Evolutionary conservation across 1,140 invertebrate species (phyloP).

Genomic region (Aporrectodea caliginosa): DNA sequence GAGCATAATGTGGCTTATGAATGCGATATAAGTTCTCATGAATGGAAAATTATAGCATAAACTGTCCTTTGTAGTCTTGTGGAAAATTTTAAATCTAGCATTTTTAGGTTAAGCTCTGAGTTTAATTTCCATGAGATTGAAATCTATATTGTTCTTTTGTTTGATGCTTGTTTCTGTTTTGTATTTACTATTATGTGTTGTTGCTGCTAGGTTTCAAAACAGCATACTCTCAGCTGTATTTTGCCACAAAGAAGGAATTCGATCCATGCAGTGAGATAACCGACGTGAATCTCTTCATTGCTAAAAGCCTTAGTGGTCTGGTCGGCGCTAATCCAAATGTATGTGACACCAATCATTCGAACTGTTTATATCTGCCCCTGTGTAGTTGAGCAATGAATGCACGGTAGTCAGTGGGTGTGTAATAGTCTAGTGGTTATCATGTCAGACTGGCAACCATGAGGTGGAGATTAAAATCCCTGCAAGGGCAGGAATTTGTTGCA

Average conservation of each 20-base stretch:
- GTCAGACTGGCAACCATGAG: not conserved
- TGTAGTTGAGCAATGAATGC: not conserved
- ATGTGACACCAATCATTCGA: too few relatives aligned
- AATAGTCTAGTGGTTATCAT: not conserved
- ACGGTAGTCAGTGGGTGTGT: not conserved
- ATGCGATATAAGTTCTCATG: not conserved
- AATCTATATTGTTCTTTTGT: not conserved
- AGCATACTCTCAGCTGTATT: constrained; percentile 79
- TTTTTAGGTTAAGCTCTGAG: not conserved
- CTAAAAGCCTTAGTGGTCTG: constrained; percentile 67
- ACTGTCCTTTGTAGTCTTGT: constrained; percentile 34
- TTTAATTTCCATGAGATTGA: not conserved
- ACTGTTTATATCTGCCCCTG: not conserved
- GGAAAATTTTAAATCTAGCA: constrained; percentile 53
- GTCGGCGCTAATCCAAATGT: constrained; percentile 48
- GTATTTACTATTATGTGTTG: not conserved
- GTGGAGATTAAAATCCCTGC: not conserved
- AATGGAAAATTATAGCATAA: not conserved
- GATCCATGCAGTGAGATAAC: constrained; percentile 68
- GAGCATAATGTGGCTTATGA: too few relatives aligned
- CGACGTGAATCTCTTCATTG: constrained; percentile 69
- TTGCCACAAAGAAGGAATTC: constrained; percentile 69
- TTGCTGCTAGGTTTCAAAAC: constrained; percentile 72
- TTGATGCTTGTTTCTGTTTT: not conserved
- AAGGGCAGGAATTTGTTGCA: too few relatives aligned